A percentile compares a stretch with the other conserved stretches of the same genome.
These are phyloP conservation scores for Catocala sponsa DNA, from an alignment of 2,888 invertebrate species.

Conservation along the genomic window DNA sequence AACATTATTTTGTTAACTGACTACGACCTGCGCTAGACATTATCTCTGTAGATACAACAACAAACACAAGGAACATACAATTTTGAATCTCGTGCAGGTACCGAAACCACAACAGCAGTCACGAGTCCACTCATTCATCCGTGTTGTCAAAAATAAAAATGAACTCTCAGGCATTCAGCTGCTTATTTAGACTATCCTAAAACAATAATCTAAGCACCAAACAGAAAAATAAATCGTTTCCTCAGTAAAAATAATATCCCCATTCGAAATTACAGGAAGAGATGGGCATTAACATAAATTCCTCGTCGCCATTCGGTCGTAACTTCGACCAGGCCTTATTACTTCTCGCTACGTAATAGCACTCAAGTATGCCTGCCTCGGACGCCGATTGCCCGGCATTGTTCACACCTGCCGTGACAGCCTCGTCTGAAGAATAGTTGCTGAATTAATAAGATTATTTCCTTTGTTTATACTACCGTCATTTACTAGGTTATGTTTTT, in stretches of 20 bases:
- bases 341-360: conserved; percentile 38
- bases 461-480: background rate
- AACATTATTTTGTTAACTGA: too few relatives aligned
- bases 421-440: conserved; percentile 27
- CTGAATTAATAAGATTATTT: conserved; percentile 40
- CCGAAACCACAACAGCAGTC: too few relatives aligned
- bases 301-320: conserved; percentile 21
- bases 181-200: too few relatives aligned
- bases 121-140: too few relatives aligned
- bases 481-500: background rate
- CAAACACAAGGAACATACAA: too few relatives aligned
- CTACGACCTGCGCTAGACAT: too few relatives aligned
- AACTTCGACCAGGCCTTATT: conserved; percentile 36
- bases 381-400: conserved; percentile 38
- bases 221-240: conserved; percentile 1
- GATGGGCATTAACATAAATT: conserved; percentile 33
- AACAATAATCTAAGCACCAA: background rate
- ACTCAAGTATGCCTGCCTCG: conserved; percentile 36
- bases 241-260: conserved; percentile 8
- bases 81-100: too few relatives aligned
- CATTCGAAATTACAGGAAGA: conserved; percentile 16
- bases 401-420: conserved; percentile 45
- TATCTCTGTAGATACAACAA: too few relatives aligned
- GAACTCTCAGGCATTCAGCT: too few relatives aligned
- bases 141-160: too few relatives aligned